Conservation (phyloP, 2,113 vertebrate species). For the Nematolebias whitei region DNA sequence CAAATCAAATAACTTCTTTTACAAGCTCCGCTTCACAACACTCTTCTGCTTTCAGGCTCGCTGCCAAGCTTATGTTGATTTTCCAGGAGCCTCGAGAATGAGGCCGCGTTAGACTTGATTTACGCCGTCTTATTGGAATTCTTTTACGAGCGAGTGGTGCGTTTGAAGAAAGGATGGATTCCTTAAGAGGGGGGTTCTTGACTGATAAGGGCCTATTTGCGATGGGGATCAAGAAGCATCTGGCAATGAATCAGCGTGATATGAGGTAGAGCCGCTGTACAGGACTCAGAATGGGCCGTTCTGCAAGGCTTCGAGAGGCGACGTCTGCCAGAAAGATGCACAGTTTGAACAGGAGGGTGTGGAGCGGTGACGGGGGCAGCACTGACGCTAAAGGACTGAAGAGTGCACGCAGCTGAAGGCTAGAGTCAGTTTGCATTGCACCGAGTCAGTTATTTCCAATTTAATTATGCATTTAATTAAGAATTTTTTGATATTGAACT, state of each 20-base stretch:
- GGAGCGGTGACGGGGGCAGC: conserved; percentile 12
- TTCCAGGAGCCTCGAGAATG: conserved; percentile 40
- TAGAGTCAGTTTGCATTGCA: background rate
- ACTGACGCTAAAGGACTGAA: conserved; percentile 28
- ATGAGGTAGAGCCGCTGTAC: conserved; percentile 44
- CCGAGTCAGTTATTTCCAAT: background rate
- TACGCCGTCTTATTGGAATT: conserved; percentile 66
- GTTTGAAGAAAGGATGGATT: conserved; percentile 54
- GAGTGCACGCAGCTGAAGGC: background rate
- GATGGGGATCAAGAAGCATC: conserved; percentile 54
- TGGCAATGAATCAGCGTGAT: conserved; percentile 46
- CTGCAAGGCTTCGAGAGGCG: conserved; percentile 38
- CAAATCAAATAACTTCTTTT: conserved; percentile 73
- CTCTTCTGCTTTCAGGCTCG: conserved; percentile 36
- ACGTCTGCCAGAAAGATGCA: conserved; percentile 28
- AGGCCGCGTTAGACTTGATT: conserved; percentile 57
- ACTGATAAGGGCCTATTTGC: conserved; percentile 65
- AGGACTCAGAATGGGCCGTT: conserved; percentile 20
- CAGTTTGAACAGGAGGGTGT: conserved; percentile 27
- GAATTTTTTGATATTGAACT: background rate
- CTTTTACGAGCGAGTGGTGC: conserved; percentile 55
- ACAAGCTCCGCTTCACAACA: conserved; percentile 57
- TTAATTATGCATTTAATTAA: background rate
- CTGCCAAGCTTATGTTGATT: conserved; percentile 53
- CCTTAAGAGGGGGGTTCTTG: conserved; percentile 47